These are phyloP conservation scores for Strigops habroptila DNA, from an alignment of 2,113 vertebrate species.

Conservation along the genomic window DNA sequence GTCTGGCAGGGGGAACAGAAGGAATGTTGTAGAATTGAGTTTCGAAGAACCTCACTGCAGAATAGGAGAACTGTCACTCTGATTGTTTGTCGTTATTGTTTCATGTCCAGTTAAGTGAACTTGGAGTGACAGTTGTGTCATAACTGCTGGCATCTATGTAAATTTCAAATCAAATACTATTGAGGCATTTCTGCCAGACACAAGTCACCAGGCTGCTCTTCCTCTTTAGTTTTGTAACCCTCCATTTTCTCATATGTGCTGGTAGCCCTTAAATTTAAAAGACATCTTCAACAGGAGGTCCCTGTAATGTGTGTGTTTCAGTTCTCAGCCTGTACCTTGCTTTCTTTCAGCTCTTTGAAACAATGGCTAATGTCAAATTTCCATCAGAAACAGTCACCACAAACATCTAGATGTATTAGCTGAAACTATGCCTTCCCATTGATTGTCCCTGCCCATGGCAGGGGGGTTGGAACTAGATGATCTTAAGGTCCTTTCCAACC, in stretches of 20 bases:
- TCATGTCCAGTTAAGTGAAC: constrained; percentile 61
- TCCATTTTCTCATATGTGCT: constrained; percentile 25
- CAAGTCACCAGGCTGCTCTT: constrained; percentile 13
- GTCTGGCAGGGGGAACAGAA: constrained; percentile 49
- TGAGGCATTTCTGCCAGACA: constrained; percentile 39
- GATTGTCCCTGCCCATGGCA: neutral
- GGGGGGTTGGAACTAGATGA: neutral
- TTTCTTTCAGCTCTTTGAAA: neutral
- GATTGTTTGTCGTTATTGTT: constrained; percentile 53
- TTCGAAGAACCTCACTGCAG: constrained; percentile 45
- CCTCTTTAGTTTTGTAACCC: constrained; percentile 23
- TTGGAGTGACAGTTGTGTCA: constrained; percentile 34
- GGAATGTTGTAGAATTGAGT: constrained; percentile 56
- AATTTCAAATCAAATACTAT: constrained; percentile 35
- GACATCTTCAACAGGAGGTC: neutral
- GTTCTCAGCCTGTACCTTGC: neutral
- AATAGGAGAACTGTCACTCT: constrained; percentile 50
- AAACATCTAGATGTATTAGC: neutral
- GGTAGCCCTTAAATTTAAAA: constrained; percentile 16
- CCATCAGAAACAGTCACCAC: neutral
- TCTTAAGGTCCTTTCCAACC: neutral
- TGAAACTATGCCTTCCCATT: neutral
- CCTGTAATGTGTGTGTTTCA: neutral
- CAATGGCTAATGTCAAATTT: neutral
- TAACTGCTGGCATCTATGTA: constrained; percentile 51